Conservation (phyloP, 2,797 vertebrate genomes). For the Podarcis lilfordi region DNA sequence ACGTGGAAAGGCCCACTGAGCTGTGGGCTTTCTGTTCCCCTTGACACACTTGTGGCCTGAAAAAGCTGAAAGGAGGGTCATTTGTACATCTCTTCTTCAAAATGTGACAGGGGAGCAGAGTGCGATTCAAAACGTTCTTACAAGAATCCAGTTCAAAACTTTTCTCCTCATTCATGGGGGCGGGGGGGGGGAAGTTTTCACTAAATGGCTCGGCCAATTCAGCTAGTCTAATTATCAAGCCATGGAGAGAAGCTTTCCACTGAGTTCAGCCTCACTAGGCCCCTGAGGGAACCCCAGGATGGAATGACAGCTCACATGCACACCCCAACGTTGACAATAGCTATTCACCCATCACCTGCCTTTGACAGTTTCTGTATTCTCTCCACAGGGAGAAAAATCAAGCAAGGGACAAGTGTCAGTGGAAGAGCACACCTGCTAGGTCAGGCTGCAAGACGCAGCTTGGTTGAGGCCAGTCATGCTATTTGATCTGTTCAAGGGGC, state of each 20-base stretch:
- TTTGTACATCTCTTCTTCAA: no score
- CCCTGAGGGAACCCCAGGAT: not conserved
- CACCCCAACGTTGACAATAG: not conserved
- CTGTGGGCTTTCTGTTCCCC: no score
- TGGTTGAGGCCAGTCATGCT: not conserved
- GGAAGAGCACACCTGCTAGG: not conserved
- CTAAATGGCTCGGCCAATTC: no score
- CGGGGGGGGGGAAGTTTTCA: no score
- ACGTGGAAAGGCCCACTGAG: not conserved
- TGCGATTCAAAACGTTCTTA: no score
- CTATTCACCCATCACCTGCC: not conserved
- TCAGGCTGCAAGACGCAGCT: not conserved
- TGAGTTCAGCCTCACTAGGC: no score
- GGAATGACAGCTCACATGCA: not conserved
- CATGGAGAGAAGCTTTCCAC: not conserved
- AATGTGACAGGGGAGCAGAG: no score
- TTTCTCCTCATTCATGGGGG: no score
- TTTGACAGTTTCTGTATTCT: not conserved
- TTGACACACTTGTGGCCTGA: no score
- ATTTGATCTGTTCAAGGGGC: not conserved
- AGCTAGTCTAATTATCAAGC: not conserved
- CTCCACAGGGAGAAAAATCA: not conserved
- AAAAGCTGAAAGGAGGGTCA: no score
- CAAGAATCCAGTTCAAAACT: no score
- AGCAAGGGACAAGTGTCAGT: not conserved